Evolutionary conservation across 2,888 invertebrate species (phyloP), one percentile per base, ranked within the genome.

Genomic region (Glomeris marginata): DNA sequence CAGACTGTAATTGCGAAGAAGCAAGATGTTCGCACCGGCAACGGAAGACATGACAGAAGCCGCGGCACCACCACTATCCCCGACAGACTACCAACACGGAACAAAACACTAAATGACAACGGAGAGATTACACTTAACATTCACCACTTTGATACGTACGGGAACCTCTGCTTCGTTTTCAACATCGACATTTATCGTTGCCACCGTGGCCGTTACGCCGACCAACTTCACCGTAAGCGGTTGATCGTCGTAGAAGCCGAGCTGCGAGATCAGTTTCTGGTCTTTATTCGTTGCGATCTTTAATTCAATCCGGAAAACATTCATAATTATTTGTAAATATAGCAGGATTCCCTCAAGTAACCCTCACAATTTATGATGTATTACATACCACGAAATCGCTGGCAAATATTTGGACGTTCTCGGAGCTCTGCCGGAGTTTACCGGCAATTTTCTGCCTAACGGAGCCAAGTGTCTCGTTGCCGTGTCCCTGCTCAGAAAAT

Each of bases 401-500:
- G 13, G 63, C 62, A 28, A 63, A 61, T 41, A 68, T 62, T 54
- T 66, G 66, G 45, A 67, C 59, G 52, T 63, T 61, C n/a, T 65
- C 64, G 11, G 59, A 51, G 41, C 57, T 58, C 46, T 62, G 61
- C 49, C 62, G 61, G 35, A 68, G 54, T 50, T 60, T 57, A 18
- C 57, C 58, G n/a, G 67, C 63, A 49, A 69, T 62, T 54, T 66
- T 65, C 46, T 60, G 57, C 41, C 66, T 58, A 18, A 69, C 59
- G 20, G 65, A 63, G 10, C 64, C 62, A 11, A 69, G 57, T 2
- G 63, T 64, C 53, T 69, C 69, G 58, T 70, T 69, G 48, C 64
- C 67, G 56, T 69, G 70, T 52, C 63, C 57, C 61, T 63, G 58
- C 8, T 58, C 58, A 36, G 33, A 46, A 22, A 47, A 3, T 13